phyloP scores from a whole-genome alignment of 1,140 invertebrate species.

The Acromyrmex charruanus region DNA sequence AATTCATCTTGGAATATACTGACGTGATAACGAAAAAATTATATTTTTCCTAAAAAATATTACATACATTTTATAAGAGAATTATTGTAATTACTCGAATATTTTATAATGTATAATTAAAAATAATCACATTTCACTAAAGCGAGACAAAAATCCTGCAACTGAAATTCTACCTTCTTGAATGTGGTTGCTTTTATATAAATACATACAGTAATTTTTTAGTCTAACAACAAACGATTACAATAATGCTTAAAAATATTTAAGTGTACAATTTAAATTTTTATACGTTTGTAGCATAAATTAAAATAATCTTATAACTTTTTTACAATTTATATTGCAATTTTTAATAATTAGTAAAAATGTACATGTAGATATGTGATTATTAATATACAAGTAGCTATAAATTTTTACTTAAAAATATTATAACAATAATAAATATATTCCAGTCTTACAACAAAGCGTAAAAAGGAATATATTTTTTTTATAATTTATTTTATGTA shows the following conservation, averaged over 20 bases:
- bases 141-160: background rate
- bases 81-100: background rate
- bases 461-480: background rate
- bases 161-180: background rate
- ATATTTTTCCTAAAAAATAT: background rate
- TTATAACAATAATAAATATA: background rate
- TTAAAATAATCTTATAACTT: background rate
- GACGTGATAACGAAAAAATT: background rate
- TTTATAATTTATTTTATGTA: no score
- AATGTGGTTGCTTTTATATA: background rate
- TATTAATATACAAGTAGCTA: background rate
- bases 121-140: background rate
- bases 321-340: background rate
- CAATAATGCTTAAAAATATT: background rate
- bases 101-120: conserved; percentile 21
- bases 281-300: background rate
- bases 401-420: background rate
- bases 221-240: background rate
- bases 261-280: background rate
- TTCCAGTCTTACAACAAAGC: background rate
- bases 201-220: background rate
- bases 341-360: background rate
- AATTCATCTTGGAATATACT: background rate
- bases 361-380: background rate
- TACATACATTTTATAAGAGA: background rate